phyloP scores from a whole-genome alignment of 1,140 invertebrate genomes.

The Zaprionus inermis region DNA sequence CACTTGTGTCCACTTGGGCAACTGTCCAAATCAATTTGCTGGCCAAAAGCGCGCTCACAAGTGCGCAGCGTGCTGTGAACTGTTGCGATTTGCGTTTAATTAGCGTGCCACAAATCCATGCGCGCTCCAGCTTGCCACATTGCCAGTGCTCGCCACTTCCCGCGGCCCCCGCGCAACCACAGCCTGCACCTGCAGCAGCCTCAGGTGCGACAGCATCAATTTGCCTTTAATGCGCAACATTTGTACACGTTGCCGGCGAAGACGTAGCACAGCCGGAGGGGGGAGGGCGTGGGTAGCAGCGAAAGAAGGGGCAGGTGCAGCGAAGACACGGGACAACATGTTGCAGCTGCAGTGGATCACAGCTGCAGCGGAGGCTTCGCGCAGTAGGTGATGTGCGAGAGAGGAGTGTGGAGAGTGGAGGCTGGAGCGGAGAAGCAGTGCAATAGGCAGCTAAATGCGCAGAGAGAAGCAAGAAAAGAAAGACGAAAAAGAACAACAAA shows the following conservation, averaged over 20 bases:
- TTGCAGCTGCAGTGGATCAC: too few species aligned
- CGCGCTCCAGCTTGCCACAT: background rate
- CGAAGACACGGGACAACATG: background rate
- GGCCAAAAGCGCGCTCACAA: constrained; percentile 32
- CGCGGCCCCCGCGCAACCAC: background rate
- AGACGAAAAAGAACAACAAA: background rate
- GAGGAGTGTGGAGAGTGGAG: background rate
- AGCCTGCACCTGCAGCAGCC: constrained; percentile 24
- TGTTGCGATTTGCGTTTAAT: constrained; percentile 70
- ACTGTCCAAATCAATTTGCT: constrained; percentile 65
- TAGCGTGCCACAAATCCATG: constrained; percentile 46
- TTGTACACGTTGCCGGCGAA: constrained; percentile 46
- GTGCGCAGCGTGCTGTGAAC: constrained; percentile 56
- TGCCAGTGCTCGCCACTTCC: background rate
- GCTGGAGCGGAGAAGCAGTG: background rate
- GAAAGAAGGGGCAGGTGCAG: too few species aligned
- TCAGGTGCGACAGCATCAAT: constrained; percentile 59
- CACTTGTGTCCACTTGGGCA: background rate
- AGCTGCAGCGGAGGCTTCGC: too few species aligned
- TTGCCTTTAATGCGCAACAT: constrained; percentile 71
- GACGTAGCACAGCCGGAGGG: background rate
- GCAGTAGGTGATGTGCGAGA: background rate
- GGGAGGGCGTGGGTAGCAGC: background rate
- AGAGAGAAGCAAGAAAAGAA: background rate
- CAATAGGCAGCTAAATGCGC: background rate